Base-by-base conservation (phyloP, 2,888 invertebrate genomes). In the Liodrosophila aerea region DNA sequence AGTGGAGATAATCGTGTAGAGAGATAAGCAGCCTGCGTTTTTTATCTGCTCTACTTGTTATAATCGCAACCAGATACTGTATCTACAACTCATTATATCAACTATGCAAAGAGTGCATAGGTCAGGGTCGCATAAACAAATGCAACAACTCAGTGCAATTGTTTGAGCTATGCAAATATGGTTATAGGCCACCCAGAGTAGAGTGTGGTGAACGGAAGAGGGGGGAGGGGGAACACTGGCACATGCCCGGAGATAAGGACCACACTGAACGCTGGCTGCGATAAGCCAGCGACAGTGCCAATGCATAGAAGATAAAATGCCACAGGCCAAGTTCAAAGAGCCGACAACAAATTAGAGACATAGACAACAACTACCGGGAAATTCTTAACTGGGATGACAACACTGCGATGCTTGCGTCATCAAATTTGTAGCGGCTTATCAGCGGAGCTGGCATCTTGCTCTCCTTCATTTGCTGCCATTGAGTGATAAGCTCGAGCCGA, bases 361-460 rank as follows among this genome's bases (percentile, higher is more conserved):
- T 37, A 47, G 22, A 22, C 22, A 56, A 75, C 76, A 56, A 75
- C 76, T 75, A 76, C 59, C 60, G 63, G 49, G 76, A 72, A 73
- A 52, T 47, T 44, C 44, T 45, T 12, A 43, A 34, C 15, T 30
- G 36, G 37, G 51, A 57, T 63, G 64, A 16, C 43, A 22, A 16
- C 43, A 22, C 22, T 22, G 60, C 31, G 31, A 3, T 45, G 51
- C 56, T 85, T 85, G 80, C 73, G 85, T 83, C 80, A 81, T 78
- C 67, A 68, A 78, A 76, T 78, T 76, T 80, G 67, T 85, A 71
- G 77, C 73, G 59, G 70, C 67, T 77, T 84, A 80, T 80, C 74
- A 15, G 31, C 12, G 16, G 45, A 12, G 37, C 37, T 11, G 7
- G 4, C 29, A 7, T 29, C 29, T 22, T 4, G 4, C 22, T 29